These are phyloP conservation scores for Brachionus koreanus DNA, from an alignment of 1,140 invertebrate genomes.

Conservation along the genomic window DNA sequence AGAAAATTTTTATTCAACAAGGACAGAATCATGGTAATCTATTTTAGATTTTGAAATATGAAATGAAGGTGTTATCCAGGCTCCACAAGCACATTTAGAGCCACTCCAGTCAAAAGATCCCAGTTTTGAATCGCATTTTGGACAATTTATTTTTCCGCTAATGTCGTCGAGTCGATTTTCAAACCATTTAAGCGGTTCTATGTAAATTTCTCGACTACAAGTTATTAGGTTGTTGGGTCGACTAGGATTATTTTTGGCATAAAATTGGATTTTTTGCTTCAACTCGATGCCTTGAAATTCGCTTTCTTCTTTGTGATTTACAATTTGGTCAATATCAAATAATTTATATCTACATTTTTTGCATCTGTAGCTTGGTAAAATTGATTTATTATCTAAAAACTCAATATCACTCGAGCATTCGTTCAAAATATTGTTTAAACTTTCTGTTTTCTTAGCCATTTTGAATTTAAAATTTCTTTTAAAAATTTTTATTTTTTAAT, in stretches of 20 bases:
- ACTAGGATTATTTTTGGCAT: background rate
- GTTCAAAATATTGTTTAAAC: background rate
- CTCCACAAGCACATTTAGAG: conserved; percentile 55
- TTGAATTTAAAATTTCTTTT: no score
- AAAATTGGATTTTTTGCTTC: conserved; percentile 24
- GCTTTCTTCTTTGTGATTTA: background rate
- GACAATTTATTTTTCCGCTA: conserved; percentile 45
- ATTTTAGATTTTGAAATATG: conserved; percentile 54
- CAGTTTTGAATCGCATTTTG: conserved; percentile 53
- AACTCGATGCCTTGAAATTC: background rate
- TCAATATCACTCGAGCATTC: background rate
- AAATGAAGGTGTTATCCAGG: conserved; percentile 56
- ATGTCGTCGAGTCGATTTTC: background rate
- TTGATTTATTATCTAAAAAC: background rate
- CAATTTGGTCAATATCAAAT: background rate
- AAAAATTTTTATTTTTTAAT: no score
- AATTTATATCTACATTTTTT: conserved; percentile 28
- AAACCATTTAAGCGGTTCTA: conserved; percentile 26
- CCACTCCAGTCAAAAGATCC: conserved; percentile 55
- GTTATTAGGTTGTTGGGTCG: background rate
- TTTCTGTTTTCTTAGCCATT: background rate
- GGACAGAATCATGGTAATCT: conserved; percentile 43
- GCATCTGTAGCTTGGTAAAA: background rate
- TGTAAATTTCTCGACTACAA: conserved; percentile 14
- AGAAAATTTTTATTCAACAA: conserved; percentile 34